A percentile compares a stretch with the other conserved stretches of the same genome.
Evolutionary conservation across 2,797 vertebrate species (phyloP).

Genomic region (Platalea minor): DNA sequence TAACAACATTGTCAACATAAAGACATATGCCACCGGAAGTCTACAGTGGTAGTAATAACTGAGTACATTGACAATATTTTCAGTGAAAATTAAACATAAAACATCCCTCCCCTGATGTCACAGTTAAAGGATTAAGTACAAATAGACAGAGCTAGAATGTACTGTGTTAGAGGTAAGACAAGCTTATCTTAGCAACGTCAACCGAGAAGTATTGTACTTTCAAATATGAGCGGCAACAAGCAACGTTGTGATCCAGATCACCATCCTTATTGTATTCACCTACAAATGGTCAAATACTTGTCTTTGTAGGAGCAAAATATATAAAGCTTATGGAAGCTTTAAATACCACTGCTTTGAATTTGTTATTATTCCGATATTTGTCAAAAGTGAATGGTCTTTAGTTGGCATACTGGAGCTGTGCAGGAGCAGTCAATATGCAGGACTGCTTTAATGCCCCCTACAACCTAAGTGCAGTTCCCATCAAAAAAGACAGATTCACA

Average conservation of each 20-base stretch:
- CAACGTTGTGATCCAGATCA: background rate
- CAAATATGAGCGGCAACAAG: background rate
- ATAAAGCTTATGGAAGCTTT: background rate
- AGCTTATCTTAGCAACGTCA: background rate
- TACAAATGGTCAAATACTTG: background rate
- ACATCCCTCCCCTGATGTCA: background rate
- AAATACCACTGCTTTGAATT: background rate
- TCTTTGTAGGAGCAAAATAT: background rate
- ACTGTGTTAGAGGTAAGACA: background rate
- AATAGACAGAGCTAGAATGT: background rate
- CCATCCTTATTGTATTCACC: background rate
- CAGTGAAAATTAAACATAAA: background rate
- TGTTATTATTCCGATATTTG: background rate
- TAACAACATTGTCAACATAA: background rate
- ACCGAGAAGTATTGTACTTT: background rate
- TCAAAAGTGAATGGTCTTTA: background rate
- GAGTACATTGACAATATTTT: background rate
- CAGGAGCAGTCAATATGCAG: background rate
- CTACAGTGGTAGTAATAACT: background rate
- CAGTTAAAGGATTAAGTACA: background rate
- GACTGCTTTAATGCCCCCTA: background rate
- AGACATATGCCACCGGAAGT: background rate
- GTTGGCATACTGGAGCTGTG: background rate
- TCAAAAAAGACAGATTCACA: background rate
- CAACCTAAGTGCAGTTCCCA: background rate